A percentile compares a stretch with the other conserved stretches of the same genome.
phyloP scores from a whole-genome alignment of 2,113 vertebrate genomes.

The Nesospiza acunhae region DNA sequence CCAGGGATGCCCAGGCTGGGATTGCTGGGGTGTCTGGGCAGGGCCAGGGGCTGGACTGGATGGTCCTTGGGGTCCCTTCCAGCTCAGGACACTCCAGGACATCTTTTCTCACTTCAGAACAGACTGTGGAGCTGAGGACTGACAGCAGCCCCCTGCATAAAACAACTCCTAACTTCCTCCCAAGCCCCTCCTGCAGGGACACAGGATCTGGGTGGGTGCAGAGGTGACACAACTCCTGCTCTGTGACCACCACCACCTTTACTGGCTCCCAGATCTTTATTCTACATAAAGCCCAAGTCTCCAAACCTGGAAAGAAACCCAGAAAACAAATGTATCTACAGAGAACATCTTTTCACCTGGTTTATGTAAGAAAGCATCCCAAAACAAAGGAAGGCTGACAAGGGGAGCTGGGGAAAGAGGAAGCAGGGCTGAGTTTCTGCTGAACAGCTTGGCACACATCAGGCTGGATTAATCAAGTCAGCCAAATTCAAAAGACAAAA shows the following conservation, averaged over 20 bases:
- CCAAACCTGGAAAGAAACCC: background rate
- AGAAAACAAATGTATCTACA: background rate
- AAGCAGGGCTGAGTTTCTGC: slow-evolving; percentile 23
- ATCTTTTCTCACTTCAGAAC: background rate
- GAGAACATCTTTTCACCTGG: background rate
- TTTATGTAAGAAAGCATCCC: background rate
- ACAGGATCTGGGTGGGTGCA: fast-evolving
- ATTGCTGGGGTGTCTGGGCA: background rate
- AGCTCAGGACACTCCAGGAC: background rate
- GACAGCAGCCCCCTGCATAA: background rate
- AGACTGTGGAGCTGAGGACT: background rate
- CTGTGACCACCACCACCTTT: background rate
- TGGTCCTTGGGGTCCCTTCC: background rate
- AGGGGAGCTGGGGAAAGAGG: background rate
- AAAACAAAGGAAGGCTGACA: background rate
- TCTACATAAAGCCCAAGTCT: background rate
- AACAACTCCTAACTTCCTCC: fast-evolving
- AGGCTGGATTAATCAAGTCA: slow-evolving; percentile 57
- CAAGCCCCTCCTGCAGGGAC: fast-evolving
- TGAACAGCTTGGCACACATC: slow-evolving; percentile 56
- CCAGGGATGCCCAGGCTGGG: background rate
- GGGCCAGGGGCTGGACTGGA: fast-evolving
- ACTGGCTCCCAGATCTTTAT: fast-evolving
- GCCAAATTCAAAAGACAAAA: slow-evolving; percentile 52
- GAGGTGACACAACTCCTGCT: background rate